phyloP scores from a whole-genome alignment of 1,140 invertebrate species.

The Drosophila athabasca region DNA sequence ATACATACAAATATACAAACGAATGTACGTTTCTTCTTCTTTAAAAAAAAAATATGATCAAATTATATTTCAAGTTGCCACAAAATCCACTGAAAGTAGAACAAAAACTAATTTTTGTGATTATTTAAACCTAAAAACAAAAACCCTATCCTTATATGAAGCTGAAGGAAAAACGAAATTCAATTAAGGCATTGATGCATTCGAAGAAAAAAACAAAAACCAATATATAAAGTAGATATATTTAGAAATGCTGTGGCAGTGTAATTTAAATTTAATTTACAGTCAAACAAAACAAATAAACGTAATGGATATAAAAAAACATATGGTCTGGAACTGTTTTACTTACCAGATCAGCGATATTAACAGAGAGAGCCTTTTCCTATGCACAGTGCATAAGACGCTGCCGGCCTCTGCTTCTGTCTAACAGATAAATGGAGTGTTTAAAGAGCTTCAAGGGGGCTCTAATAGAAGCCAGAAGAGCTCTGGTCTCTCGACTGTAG shows the following conservation, averaged over 20 bases:
- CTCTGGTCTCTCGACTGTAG: no score
- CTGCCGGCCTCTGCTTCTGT: no score
- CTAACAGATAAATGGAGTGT: no score
- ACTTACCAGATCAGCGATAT: background rate
- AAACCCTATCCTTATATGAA: constrained; percentile 9
- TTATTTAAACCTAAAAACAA: constrained; percentile 51
- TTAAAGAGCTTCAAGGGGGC: no score
- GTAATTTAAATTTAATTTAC: constrained; percentile 73
- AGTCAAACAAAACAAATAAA: constrained; percentile 54
- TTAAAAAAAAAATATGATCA: constrained; percentile 30
- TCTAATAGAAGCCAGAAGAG: no score
- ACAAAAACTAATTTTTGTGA: constrained; percentile 64
- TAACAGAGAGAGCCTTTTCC: no score
- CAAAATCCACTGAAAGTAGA: constrained; percentile 51
- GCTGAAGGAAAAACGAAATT: constrained; percentile 51
- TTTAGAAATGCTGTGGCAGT: constrained; percentile 52
- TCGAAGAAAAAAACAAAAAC: background rate
- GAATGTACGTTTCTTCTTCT: no score
- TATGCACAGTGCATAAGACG: no score
- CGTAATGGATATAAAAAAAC: constrained; percentile 52
- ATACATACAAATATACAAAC: no score
- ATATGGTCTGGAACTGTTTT: background rate
- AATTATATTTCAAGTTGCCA: constrained; percentile 51
- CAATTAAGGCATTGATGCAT: constrained; percentile 69
- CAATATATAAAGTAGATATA: constrained; percentile 38